These are phyloP conservation scores for Sciurus vulgaris DNA, from an alignment of 2,797 vertebrate species.

Conservation along the genomic window DNA sequence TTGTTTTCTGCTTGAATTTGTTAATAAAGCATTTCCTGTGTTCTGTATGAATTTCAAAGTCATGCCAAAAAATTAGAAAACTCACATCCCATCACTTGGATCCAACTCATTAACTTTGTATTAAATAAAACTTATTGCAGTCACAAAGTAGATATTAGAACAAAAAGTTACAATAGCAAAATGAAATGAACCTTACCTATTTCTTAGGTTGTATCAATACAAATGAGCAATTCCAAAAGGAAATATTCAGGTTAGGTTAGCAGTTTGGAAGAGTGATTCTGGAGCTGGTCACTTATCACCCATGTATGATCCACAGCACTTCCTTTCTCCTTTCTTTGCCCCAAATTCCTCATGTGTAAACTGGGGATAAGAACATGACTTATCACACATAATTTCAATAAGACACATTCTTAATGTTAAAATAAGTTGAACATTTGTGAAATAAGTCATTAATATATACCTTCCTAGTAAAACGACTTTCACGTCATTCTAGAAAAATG, in stretches of 20 bases:
- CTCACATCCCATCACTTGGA: background rate
- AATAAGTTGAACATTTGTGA: background rate
- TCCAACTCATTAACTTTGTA: background rate
- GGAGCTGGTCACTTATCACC: background rate
- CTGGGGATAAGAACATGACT: background rate
- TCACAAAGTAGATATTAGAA: background rate
- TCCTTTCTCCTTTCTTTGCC: background rate
- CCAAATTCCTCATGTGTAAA: background rate
- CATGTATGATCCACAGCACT: background rate
- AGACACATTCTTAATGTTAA: background rate
- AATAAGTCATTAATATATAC: background rate
- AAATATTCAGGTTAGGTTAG: background rate
- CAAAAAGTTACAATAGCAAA: background rate
- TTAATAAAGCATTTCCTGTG: background rate
- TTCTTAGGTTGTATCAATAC: background rate
- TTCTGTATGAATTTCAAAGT: background rate
- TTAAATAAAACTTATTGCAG: background rate
- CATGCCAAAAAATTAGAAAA: background rate
- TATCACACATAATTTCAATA: background rate
- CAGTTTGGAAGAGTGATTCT: background rate
- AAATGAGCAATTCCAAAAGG: background rate
- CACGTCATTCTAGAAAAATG: background rate
- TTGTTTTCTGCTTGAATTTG: background rate
- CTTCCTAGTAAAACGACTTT: background rate
- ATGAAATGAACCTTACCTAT: background rate